Evolutionary conservation across 2,113 vertebrate species (phyloP), one percentile per base, ranked within the genome.

Genomic region (Catharus bicknelli): DNA sequence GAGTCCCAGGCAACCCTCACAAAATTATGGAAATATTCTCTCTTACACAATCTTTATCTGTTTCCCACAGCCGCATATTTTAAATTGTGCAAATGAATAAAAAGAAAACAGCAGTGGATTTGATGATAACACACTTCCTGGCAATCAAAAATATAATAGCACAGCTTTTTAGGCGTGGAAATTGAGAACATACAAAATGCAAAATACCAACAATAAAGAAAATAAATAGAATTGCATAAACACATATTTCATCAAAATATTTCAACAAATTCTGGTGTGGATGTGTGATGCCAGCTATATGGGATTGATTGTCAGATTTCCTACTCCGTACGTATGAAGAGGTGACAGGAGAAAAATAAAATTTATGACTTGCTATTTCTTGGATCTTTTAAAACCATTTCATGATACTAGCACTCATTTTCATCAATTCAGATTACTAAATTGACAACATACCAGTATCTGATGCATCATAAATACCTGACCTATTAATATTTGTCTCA

Each of bases 291-390:
- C 1, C 22, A 57, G 3, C 21, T 70, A 18, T 25, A 42, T 7
- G 13, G 8, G 5, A 73, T 34, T 67, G 55, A 57, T 19, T 68
- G 7, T 8, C 26, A 51, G 40, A 72, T 77, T 68, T 38, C 13
- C 40, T 53, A 53, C 14, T 51, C 25, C 20, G 3, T 42, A 9
- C 16, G 8, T 13, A 16, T 13, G 58, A 59, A 75, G 36, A 48
- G 14, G 6, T 9, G 15, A 66, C 10, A 5, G 63, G 10, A 80
- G 27, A 88, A 53, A 19, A 53, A 4, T 0, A 0, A 7, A 38
- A n/a, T 76, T 90, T 68, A 34, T 5, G 0, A 20, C 7, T 18
- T 91, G 7, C 2, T 72, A 27, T 59, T 83, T 78, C 34, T 45
- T 62, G 9, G 3, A 13, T 50, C 19, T 75, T 91, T 74, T 27